phyloP scores from a whole-genome alignment of 1,140 invertebrate genomes.

The Drosophila tani region DNA sequence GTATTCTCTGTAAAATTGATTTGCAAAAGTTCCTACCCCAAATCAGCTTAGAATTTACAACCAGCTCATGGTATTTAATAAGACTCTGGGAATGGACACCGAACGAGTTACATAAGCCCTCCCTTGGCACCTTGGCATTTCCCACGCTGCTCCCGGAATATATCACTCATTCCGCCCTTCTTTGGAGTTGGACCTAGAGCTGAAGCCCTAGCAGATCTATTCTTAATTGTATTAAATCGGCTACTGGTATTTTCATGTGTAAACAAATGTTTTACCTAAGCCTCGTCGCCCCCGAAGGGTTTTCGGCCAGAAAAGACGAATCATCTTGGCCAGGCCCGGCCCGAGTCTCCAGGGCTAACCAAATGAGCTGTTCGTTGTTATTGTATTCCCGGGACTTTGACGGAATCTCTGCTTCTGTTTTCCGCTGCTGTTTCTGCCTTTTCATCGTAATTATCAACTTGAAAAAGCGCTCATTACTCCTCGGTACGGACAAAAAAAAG shows the following conservation, averaged over 20 bases:
- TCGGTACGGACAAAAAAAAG: conserved; percentile 9
- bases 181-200: neutral
- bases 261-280: conserved; percentile 80
- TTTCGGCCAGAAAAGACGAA: conserved; percentile 36
- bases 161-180: conserved; percentile 34
- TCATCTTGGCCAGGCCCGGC: conserved; percentile 47
- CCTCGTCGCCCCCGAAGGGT: conserved; percentile 33
- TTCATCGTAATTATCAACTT: conserved; percentile 82
- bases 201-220: conserved; percentile 26
- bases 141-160: conserved; percentile 75
- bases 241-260: conserved; percentile 80
- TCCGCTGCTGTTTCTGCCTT: conserved; percentile 55
- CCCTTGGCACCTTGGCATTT: conserved; percentile 32
- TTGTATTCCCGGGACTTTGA: conserved; percentile 21
- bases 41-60: conserved; percentile 77
- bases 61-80: conserved; percentile 74
- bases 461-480: conserved; percentile 75
- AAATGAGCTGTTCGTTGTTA: conserved; percentile 59
- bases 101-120: conserved; percentile 64
- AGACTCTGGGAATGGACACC: conserved; percentile 37
- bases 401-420: conserved; percentile 31
- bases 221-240: conserved; percentile 70
- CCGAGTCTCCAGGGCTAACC: conserved; percentile 44
- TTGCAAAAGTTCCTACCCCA: conserved; percentile 54
- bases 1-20: conserved; percentile 57